Evolutionary conservation across 2,113 vertebrate genomes (phyloP).

Genomic region (Peromyscus leucopus): DNA sequence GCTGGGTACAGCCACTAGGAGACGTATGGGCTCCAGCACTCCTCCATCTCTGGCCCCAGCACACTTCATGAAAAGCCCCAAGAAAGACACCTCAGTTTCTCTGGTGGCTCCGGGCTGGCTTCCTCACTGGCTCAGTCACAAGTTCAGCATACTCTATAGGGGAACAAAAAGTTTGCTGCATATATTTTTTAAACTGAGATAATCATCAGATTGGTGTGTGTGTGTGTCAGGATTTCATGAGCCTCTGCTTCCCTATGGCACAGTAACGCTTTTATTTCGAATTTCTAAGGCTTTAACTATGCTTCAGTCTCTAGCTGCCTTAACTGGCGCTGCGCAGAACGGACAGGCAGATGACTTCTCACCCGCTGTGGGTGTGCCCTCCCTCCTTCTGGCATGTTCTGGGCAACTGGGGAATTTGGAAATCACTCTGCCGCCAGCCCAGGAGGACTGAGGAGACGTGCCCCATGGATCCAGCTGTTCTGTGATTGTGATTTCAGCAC

Average conservation of each 20-base stretch:
- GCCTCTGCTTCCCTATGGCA: not conserved
- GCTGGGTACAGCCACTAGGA: too few species aligned
- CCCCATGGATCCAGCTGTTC: not conserved
- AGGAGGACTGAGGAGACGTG: constrained; percentile 24
- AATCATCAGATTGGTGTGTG: not conserved
- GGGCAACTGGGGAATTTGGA: constrained; percentile 69
- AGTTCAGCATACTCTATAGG: too few species aligned
- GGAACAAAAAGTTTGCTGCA: not conserved
- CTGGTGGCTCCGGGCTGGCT: not conserved
- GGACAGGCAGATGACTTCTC: constrained; percentile 73
- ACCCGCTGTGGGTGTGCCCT: constrained; percentile 40
- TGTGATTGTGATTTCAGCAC: constrained; percentile 40
- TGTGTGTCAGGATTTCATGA: not conserved
- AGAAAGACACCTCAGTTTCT: constrained; percentile 2
- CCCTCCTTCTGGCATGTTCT: not conserved
- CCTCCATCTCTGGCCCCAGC: not conserved
- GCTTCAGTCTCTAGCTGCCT: not conserved
- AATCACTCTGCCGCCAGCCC: constrained; percentile 66
- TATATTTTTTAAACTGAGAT: not conserved
- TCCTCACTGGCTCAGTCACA: not conserved
- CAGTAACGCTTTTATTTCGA: constrained; percentile 38
- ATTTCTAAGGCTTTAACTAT: not conserved
- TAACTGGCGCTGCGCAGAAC: not conserved
- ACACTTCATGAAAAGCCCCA: not conserved
- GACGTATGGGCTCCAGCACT: not conserved